A percentile compares a stretch with the other conserved stretches of the same genome.
These are phyloP conservation scores for Heliothis subflexa DNA, from an alignment of 1,140 invertebrate genomes.

Conservation along the genomic window DNA sequence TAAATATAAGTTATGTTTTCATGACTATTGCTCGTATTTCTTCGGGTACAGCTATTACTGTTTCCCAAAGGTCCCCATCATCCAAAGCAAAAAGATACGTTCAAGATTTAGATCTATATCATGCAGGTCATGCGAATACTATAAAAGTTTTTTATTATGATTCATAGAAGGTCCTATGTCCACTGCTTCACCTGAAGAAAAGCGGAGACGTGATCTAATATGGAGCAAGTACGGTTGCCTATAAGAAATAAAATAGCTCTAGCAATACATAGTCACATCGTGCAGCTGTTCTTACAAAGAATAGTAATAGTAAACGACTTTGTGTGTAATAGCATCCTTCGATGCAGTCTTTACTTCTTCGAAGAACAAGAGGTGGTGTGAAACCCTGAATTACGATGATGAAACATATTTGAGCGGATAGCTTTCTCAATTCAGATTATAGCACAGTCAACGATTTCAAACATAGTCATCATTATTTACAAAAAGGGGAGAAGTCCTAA, in stretches of 20 bases:
- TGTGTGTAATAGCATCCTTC: background rate
- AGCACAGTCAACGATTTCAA: too few relatives aligned
- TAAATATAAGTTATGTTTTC: slow-evolving; percentile 39
- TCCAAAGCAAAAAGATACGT: too few relatives aligned
- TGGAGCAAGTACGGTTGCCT: background rate
- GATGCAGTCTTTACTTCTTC: background rate
- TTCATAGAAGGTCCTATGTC: background rate
- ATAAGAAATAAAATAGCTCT: slow-evolving; percentile 12
- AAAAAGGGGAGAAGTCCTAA: too few relatives aligned
- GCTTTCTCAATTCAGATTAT: too few relatives aligned
- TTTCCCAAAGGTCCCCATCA: too few relatives aligned
- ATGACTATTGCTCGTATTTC: slow-evolving; percentile 4
- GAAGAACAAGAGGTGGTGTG: too few relatives aligned
- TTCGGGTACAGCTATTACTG: too few relatives aligned
- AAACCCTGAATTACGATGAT: too few relatives aligned
- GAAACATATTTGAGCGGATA: too few relatives aligned
- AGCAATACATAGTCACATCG: background rate
- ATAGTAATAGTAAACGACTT: background rate
- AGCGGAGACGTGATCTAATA: slow-evolving; percentile 12
- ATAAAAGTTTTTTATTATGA: slow-evolving; percentile 12
- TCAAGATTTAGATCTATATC: background rate
- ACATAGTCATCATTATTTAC: too few relatives aligned
- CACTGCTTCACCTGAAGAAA: slow-evolving; percentile 24
- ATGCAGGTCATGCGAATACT: background rate
- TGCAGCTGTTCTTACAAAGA: slow-evolving; percentile 20